Evolutionary conservation across 92 coral and sea anemone species (phyloP), one percentile per base, ranked within the genome.

Genomic region (Montipora capitata): DNA sequence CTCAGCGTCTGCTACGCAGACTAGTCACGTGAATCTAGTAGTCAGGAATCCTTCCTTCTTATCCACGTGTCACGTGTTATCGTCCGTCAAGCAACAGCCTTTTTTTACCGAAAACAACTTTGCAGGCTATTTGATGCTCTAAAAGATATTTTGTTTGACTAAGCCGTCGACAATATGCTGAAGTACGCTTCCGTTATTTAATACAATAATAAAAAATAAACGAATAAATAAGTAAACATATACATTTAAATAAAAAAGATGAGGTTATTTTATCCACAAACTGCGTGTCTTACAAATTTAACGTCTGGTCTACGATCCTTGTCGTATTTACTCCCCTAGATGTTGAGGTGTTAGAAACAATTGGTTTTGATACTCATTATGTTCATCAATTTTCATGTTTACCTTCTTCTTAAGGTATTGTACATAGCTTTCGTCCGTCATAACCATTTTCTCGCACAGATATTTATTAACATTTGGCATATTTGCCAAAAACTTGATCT

Each of bases 361-460:
- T n/a, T 69, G 45, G 40, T n/a, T 81, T 59, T 80, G 54, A 76
- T 80, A 48, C 7, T 65, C 17, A 44, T 86, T 81, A 7, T 88
- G 89, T 12, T 85, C 86, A 38, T 42, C 74, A 80, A 80, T 77
- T 38, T 81, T 87, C 7, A 85, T n/a, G 39, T 81, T 78, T 3
- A 81, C 72, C 59, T 94, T 97, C 66, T 86, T 82, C 71, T 96
- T 97, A 7, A 97, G 85, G 77, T 97, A 94, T 9, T 90, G 42
- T 35, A 96, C 80, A 56, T 97, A 97, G 5, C 77, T 94, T 44
- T 72, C 86, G 45, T 97, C 99, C 3, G 72, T 87, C 96, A 94
- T 83, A 64, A 79, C 86, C 92, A 97, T 85, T 70, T 90, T 96
- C 38, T 89, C 93, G 69, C 99, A 97, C 58, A 95, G 80, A 88